Percentiles rank a stretch among this genome's conserved stretches.
Conservation (phyloP, 2,797 vertebrate genomes). For the Mus caroli region DNA sequence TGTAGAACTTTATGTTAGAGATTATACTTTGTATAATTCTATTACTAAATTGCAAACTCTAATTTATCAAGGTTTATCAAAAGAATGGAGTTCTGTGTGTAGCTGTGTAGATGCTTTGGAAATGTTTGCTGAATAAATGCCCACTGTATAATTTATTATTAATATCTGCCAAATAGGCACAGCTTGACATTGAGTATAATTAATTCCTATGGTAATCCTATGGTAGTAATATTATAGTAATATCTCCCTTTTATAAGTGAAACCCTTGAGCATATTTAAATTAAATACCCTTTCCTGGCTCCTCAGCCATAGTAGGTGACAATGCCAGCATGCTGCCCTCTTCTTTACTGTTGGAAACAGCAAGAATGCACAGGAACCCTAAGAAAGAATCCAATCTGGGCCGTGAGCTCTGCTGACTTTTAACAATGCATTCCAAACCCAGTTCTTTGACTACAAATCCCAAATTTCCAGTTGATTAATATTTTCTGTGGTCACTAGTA, state of each 20-base stretch:
- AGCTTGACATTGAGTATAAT: slow-evolving; percentile 1
- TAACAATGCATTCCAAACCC: not conserved
- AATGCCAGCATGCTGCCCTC: not conserved
- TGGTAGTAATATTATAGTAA: not conserved
- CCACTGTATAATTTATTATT: slow-evolving; percentile 30
- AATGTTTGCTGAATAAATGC: slow-evolving; percentile 51
- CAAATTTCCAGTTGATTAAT: not conserved
- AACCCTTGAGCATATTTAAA: slow-evolving; percentile 25
- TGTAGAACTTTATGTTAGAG: not conserved
- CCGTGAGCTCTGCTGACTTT: not conserved
- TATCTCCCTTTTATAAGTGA: slow-evolving; percentile 24
- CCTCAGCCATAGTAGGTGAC: not conserved
- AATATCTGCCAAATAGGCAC: not conserved
- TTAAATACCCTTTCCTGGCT: not conserved
- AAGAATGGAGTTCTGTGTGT: slow-evolving; percentile 24
- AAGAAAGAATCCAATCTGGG: not conserved
- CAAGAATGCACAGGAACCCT: not conserved
- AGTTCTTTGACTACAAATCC: slow-evolving; percentile 29
- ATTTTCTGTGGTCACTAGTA: not conserved
- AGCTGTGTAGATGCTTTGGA: slow-evolving; percentile 14
- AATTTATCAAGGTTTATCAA: slow-evolving; percentile 35
- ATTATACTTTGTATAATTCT: slow-evolving; percentile 27
- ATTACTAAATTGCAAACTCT: not conserved
- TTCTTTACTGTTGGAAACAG: not conserved
- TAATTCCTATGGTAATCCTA: not conserved